Base-by-base conservation (phyloP, 2,797 vertebrate genomes). In the Spinibarbus caldwelli region DNA sequence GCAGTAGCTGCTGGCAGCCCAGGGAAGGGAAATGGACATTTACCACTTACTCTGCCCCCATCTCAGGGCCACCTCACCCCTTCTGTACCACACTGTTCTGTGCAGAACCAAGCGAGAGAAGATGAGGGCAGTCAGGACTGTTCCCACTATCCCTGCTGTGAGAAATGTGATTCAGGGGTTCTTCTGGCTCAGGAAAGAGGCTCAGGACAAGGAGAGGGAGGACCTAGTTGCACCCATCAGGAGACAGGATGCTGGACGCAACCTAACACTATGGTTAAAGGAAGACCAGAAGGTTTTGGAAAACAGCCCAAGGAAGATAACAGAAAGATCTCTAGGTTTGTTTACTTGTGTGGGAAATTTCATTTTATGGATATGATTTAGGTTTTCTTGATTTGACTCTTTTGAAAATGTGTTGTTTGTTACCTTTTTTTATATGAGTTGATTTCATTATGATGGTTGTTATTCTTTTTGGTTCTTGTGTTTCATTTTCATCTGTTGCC, bases 141-240 rank as follows among this genome's bases (percentile, higher is more conserved):
- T 75, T 43, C 71, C 12, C 80, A 73, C 43, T 80, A 83, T 31
- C 92, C 93, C 5, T 64, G 93, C 84, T 94, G 95, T 89, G 95
- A 95, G 90, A 97, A 96, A 95, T 97, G 89, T 85, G 86, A 92
- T 89, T 93, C 94, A 19, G 95, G 91, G 85, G 91, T 92, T n/a
- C 92, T 85, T 75, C 86, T 88, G 66, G 85, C 89, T 87, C 90
- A 92, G 83, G 94, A 94, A 78, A 92, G 88, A 80, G 83, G 88
- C 90, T 86, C 91, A n/a, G 23, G 91, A 77, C 73, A 91, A 88
- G 91, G 90, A 88, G 92, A 93, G 70, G 82, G 82, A 43, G 12
- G 91, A 90, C 31, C 83, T 49, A n/a, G 88, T 89, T 92, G 92
- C 75, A 86, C 82, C 87, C 94, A 90, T 79, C 94, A 93, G 43